These are phyloP conservation scores for Sigmodon hispidus DNA, from an alignment of 2,113 vertebrate species.

Conservation along the genomic window DNA sequence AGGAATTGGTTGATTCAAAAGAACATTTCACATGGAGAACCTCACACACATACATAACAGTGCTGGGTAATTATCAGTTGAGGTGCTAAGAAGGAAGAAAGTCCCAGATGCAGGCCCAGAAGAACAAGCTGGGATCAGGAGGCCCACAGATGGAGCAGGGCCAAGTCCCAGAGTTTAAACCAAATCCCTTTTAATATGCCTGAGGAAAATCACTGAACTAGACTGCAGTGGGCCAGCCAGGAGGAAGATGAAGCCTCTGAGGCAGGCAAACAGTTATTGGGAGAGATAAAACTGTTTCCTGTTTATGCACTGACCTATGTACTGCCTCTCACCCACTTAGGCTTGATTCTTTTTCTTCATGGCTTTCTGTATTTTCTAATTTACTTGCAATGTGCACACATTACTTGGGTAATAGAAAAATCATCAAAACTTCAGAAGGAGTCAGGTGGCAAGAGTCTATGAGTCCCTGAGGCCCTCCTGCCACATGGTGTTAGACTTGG, in stretches of 20 bases:
- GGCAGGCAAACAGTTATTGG: slow-evolving; percentile 58
- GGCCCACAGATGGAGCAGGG: fast-evolving
- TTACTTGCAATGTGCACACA: slow-evolving; percentile 47
- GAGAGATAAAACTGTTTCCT: slow-evolving; percentile 43
- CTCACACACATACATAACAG: not conserved
- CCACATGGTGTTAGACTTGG: not conserved
- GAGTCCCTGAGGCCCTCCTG: not conserved
- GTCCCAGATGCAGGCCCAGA: not conserved
- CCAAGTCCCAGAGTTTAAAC: not conserved
- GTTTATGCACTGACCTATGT: slow-evolving; percentile 49
- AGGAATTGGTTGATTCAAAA: not conserved
- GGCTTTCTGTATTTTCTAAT: slow-evolving; percentile 76
- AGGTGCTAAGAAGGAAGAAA: too few relatives aligned
- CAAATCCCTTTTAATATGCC: not conserved
- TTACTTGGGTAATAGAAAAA: slow-evolving; percentile 69
- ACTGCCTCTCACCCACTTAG: slow-evolving; percentile 67
- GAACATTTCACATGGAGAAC: not conserved
- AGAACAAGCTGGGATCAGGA: not conserved
- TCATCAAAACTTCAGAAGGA: slow-evolving; percentile 51
- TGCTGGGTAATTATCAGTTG: not conserved
- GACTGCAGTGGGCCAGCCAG: not conserved
- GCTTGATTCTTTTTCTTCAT: slow-evolving; percentile 68
- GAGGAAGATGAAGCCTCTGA: not conserved
- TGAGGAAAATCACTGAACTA: not conserved
- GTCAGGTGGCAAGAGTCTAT: not conserved